Percentiles rank a stretch among this genome's conserved stretches.
Conservation (phyloP, 1,140 invertebrate genomes). For the Cherax destructor region DNA sequence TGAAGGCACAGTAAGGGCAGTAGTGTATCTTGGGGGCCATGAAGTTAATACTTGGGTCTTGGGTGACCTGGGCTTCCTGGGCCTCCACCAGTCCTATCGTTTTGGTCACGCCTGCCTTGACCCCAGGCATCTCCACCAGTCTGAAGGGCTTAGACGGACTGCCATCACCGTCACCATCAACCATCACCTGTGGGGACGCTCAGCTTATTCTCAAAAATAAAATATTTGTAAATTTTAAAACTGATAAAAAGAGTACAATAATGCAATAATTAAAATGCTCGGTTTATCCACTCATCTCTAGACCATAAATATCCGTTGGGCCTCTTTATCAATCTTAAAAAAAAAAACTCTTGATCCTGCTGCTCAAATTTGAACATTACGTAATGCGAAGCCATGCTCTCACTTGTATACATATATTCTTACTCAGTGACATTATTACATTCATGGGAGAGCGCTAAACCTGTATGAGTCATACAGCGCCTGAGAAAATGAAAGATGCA, state of each 20-base stretch:
- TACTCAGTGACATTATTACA: too few species aligned
- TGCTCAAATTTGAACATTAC: too few species aligned
- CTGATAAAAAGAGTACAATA: not conserved
- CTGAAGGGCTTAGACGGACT: not conserved
- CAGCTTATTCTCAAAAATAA: slow-evolving; percentile 8
- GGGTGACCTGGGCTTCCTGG: not conserved
- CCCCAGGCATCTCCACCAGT: not conserved
- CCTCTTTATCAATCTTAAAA: too few species aligned
- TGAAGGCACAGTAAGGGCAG: slow-evolving; percentile 23
- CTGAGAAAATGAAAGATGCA: too few species aligned
- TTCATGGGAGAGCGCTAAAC: too few species aligned
- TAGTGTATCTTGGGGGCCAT: not conserved
- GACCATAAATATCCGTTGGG: too few species aligned
- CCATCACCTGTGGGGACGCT: not conserved
- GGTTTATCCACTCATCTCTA: too few species aligned
- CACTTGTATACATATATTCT: too few species aligned
- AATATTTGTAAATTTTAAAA: not conserved
- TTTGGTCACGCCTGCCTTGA: not conserved
- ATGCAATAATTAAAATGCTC: too few species aligned
- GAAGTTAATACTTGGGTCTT: not conserved
- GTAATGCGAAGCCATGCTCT: too few species aligned
- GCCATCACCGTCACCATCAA: not conserved
- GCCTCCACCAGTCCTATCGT: not conserved
- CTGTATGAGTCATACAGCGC: too few species aligned
- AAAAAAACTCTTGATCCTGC: too few species aligned